These are phyloP conservation scores for Drosophila tanythrix DNA, from an alignment of 2,888 invertebrate species.

Conservation along the genomic window DNA sequence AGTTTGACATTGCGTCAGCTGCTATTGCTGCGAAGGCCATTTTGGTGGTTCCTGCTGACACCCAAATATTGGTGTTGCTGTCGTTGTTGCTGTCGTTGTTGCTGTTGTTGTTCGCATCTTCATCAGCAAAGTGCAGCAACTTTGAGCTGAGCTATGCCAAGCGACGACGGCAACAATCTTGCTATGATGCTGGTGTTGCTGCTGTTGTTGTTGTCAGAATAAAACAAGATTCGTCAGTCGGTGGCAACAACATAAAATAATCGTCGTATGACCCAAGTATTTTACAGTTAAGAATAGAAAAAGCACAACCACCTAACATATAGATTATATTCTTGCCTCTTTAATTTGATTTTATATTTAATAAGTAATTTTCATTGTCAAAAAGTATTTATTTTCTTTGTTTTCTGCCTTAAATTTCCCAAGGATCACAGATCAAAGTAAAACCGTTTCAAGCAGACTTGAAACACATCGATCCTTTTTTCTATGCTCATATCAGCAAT, in stretches of 20 bases:
- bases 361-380: neutral
- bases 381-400: neutral
- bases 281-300: constrained; percentile 28
- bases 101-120: constrained; percentile 10
- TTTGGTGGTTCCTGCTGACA: constrained; percentile 45
- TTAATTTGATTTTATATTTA: neutral
- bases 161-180: too few relatives aligned
- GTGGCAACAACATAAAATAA: too few relatives aligned
- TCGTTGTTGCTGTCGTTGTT: neutral
- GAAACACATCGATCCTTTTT: constrained; percentile 15
- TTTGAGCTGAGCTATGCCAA: constrained; percentile 16
- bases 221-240: too few relatives aligned
- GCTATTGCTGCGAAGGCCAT: constrained; percentile 21
- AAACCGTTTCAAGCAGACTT: constrained; percentile 10
- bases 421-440: constrained; percentile 13
- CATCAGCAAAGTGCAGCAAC: constrained; percentile 8
- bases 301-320: neutral
- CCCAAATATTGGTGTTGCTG: constrained; percentile 45
- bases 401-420: neutral
- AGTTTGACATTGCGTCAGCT: neutral
- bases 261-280: neutral
- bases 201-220: too few relatives aligned
- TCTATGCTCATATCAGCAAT: constrained; percentile 20
- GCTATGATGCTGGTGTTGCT: too few relatives aligned
- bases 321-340: neutral